Evolutionary conservation across 2,888 invertebrate genomes (phyloP).

Genomic region (Brachypalpus laphriformis): DNA sequence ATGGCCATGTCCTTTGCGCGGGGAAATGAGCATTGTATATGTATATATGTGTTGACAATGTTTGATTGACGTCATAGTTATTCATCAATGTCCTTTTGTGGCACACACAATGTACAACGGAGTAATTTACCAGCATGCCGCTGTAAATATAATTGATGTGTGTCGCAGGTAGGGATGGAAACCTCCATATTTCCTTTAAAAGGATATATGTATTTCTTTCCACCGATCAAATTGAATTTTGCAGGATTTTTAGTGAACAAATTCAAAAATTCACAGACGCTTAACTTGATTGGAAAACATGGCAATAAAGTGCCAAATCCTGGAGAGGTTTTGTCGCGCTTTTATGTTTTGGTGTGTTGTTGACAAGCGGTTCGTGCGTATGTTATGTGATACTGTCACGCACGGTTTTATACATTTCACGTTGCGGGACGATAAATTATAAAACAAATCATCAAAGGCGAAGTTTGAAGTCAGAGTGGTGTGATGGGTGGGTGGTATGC

Average conservation of each 20-base stretch:
- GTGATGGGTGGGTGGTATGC: not conserved
- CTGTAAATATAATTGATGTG: constrained; percentile 36
- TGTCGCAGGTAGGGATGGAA: not conserved
- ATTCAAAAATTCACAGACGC: not conserved
- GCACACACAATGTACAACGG: not conserved
- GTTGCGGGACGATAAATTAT: constrained; percentile 57
- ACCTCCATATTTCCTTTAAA: not conserved
- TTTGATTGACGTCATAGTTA: constrained; percentile 65
- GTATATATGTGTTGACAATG: not conserved
- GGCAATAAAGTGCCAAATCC: constrained; percentile 24
- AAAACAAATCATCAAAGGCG: constrained; percentile 56
- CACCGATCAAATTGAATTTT: constrained; percentile 2
- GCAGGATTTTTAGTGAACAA: not conserved
- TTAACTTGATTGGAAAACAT: constrained; percentile 46
- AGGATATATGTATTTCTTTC: not conserved
- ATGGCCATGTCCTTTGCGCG: constrained; percentile 1
- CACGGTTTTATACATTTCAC: constrained; percentile 25
- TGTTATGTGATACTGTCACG: constrained; percentile 54
- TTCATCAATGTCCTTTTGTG: constrained; percentile 59
- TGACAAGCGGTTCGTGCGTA: constrained; percentile 57
- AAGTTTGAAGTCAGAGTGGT: too few species aligned
- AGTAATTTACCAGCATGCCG: constrained; percentile 44
- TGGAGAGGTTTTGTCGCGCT: not conserved
- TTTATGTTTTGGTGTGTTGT: constrained; percentile 33
- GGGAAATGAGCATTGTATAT: not conserved